These are phyloP conservation scores for Mobula birostris DNA, from an alignment of 2,113 vertebrate species.

Conservation along the genomic window DNA sequence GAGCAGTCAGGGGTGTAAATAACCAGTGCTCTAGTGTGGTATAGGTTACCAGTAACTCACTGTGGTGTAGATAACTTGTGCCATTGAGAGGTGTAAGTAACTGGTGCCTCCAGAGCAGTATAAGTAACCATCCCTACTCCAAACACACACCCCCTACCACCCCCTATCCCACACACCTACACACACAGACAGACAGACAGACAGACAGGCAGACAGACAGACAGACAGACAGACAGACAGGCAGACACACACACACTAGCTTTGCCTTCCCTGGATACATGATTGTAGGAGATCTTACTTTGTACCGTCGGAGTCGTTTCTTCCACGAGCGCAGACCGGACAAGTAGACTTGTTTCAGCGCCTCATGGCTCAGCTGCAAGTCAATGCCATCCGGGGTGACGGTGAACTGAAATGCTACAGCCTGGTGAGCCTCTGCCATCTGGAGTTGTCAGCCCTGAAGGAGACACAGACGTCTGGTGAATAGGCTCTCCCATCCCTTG, in stretches of 20 bases:
- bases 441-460: not conserved
- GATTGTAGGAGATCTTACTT: conserved; percentile 56
- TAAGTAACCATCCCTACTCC: too few relatives aligned
- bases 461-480: not conserved
- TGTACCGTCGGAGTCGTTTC: conserved; percentile 75
- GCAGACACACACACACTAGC: too few relatives aligned
- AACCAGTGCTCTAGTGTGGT: not conserved
- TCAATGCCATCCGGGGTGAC: conserved; percentile 85
- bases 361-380: conserved; percentile 77
- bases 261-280: not conserved
- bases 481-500: not conserved
- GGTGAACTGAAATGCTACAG: conserved; percentile 92
- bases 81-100: too few relatives aligned
- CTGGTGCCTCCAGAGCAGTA: too few relatives aligned
- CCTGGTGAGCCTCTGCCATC: conserved; percentile 96
- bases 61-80: too few relatives aligned
- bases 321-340: conserved; percentile 77
- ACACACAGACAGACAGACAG: too few relatives aligned
- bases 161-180: too few relatives aligned
- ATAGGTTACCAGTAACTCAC: too few relatives aligned
- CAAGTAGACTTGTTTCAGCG: conserved; percentile 76
- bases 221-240: too few relatives aligned
- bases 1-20: not conserved
- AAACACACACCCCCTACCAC: too few relatives aligned
- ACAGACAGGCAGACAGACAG: too few relatives aligned